These are phyloP conservation scores for Minunthozetes semirufus DNA, from an alignment of 2,888 invertebrate species.

Conservation along the genomic window DNA sequence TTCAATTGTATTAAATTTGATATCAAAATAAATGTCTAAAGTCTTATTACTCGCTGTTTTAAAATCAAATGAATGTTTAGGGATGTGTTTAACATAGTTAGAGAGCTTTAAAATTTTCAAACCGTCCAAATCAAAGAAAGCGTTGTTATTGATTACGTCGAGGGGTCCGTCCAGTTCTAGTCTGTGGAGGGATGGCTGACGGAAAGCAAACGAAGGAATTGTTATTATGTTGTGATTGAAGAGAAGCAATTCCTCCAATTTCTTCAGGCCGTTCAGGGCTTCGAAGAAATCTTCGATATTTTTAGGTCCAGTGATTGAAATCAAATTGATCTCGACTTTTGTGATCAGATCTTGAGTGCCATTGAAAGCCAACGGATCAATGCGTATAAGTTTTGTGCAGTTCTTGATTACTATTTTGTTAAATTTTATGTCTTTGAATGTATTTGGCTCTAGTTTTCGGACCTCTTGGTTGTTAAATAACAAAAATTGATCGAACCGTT, in stretches of 20 bases:
- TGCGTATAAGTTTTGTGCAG: slow-evolving; percentile 29
- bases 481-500: slow-evolving; percentile 32
- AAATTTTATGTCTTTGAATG: slow-evolving; percentile 31
- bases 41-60: slow-evolving; percentile 27
- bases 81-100: slow-evolving; percentile 27
- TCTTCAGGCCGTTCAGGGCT: slow-evolving; percentile 24
- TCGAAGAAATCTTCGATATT: slow-evolving; percentile 33
- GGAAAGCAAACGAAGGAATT: slow-evolving; percentile 24
- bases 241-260: slow-evolving; percentile 32
- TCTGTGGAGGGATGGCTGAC: not conserved
- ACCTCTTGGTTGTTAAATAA: slow-evolving; percentile 28
- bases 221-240: slow-evolving; percentile 31
- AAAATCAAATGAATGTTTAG: slow-evolving; percentile 33
- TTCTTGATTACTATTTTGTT: slow-evolving; percentile 26
- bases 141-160: slow-evolving; percentile 30
- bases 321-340: slow-evolving; percentile 22
- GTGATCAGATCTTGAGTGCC: slow-evolving; percentile 27
- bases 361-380: slow-evolving; percentile 28
- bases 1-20: slow-evolving; percentile 30
- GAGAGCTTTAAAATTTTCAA: slow-evolving; percentile 25
- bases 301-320: not conserved
- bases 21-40: slow-evolving; percentile 35
- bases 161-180: slow-evolving; percentile 34
- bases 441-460: slow-evolving; percentile 24
- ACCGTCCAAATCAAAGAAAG: slow-evolving; percentile 29